A percentile compares a stretch with the other conserved stretches of the same genome.
Evolutionary conservation across 2,888 invertebrate species (phyloP).

Genomic region (Lysandra coridon): DNA sequence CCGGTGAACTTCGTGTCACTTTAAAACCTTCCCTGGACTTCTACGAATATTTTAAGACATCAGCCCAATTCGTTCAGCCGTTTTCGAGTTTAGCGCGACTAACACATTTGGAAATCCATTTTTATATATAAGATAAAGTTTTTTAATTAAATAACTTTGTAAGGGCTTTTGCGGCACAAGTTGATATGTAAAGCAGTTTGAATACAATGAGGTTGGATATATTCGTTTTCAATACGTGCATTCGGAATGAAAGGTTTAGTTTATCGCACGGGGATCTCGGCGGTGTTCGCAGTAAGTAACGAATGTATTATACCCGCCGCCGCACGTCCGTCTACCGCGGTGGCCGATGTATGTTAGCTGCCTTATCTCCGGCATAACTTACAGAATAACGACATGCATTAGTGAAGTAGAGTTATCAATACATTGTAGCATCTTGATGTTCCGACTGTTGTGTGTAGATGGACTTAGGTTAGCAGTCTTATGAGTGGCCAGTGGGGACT

Average conservation of each 20-base stretch:
- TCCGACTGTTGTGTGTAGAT: background rate
- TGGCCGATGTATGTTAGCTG: slow-evolving; percentile 58
- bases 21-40: too few species aligned
- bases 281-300: slow-evolving; percentile 48
- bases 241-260: slow-evolving; percentile 34
- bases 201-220: slow-evolving; percentile 1
- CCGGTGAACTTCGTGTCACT: too few species aligned
- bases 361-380: slow-evolving; percentile 51
- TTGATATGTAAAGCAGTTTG: background rate
- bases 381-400: slow-evolving; percentile 26
- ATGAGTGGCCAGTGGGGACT: too few species aligned
- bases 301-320: slow-evolving; percentile 60
- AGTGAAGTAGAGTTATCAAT: background rate
- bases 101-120: too few species aligned
- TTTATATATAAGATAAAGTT: background rate
- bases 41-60: too few species aligned
- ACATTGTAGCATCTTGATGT: background rate
- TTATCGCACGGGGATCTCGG: slow-evolving; percentile 71
- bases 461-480: background rate
- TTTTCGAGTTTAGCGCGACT: too few species aligned
- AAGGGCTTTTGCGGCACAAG: background rate
- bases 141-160: background rate
- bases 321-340: slow-evolving; percentile 55
- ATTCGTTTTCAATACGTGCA: slow-evolving; percentile 29
- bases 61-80: too few species aligned